These are phyloP conservation scores for Ailurus styani DNA, from an alignment of 2,113 vertebrate species.

Conservation along the genomic window DNA sequence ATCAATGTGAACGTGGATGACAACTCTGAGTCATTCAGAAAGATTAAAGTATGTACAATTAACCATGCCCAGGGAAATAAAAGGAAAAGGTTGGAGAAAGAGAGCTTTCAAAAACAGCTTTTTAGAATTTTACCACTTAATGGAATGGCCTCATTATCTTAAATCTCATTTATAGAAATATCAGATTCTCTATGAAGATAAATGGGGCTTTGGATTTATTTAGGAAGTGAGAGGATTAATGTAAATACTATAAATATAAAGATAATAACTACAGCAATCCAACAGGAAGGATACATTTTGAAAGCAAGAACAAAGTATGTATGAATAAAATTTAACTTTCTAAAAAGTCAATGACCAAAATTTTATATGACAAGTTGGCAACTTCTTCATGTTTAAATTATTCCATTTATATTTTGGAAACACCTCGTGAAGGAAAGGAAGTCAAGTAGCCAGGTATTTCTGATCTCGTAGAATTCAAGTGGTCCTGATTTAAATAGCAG, in stretches of 20 bases:
- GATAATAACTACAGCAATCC: not conserved
- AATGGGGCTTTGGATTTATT: not conserved
- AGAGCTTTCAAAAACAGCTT: not conserved
- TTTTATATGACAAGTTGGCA: not conserved
- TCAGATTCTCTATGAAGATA: not conserved
- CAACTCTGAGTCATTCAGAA: not conserved
- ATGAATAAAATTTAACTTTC: not conserved
- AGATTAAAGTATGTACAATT: not conserved
- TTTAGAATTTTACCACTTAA: not conserved
- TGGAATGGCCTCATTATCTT: not conserved
- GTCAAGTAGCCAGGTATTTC: not conserved
- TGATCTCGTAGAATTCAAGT: not conserved
- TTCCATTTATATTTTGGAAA: not conserved
- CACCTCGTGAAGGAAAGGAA: not conserved
- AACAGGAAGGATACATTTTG: not conserved
- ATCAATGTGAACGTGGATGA: not conserved
- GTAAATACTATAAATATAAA: not conserved
- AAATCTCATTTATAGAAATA: not conserved
- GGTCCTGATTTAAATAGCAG: not conserved
- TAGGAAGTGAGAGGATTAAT: not conserved
- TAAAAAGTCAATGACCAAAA: not conserved
- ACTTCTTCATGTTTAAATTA: not conserved
- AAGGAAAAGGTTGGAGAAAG: not conserved
- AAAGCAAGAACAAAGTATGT: not conserved
- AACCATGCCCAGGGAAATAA: not conserved